Base-by-base conservation (phyloP, 2,888 invertebrate species). In the Apodemia hepburni region DNA sequence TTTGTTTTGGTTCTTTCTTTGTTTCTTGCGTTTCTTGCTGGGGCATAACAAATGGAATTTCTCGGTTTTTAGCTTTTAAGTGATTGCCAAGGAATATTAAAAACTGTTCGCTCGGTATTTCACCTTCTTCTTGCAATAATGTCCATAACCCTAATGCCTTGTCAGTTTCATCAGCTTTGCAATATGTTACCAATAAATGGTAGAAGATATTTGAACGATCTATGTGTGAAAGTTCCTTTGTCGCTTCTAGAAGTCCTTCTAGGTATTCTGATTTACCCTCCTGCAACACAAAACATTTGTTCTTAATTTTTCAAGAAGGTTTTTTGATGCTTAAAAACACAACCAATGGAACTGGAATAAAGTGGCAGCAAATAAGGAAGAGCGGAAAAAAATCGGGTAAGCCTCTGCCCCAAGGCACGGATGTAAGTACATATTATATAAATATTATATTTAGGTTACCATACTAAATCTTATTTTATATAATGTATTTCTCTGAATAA, bases 91-190 rank as follows among this genome's bases (percentile, higher is more conserved):
- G 90, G 58, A 90, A 87, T 1, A 74, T 66, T 0, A 97, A 87
- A 78, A 98, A 97, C 27, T 92, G 83, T 33, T 95, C 94, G 33
- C 93, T 93, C 0, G 97, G 95, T 18, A 94, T 82, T 64, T 96
- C 87, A 67, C 94, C 94, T 75, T 98, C 97, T 78, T 98, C 97
- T 82, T 97, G 97, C 87, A 97, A 94, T 73, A 95, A 87, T 0
- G 95, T 96, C 97, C 97, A 97, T 4, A 97, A 85, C 0, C 94
- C 94, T 11, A 96, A 76, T 0, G 96, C 97, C 79, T 96, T 96
- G 59, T 96, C 94, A 0, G 94, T 92, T 73, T 97, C 94, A 51
- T 95, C 92, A 0, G 93, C 92, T 73, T 95, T 94, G 75, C 93
- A 94, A 78, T 97, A 97, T 58, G 94, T 94, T n/a, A 94, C 84